phyloP scores from a whole-genome alignment of 1,140 invertebrate species.

The Brachionus calyciflorus region DNA sequence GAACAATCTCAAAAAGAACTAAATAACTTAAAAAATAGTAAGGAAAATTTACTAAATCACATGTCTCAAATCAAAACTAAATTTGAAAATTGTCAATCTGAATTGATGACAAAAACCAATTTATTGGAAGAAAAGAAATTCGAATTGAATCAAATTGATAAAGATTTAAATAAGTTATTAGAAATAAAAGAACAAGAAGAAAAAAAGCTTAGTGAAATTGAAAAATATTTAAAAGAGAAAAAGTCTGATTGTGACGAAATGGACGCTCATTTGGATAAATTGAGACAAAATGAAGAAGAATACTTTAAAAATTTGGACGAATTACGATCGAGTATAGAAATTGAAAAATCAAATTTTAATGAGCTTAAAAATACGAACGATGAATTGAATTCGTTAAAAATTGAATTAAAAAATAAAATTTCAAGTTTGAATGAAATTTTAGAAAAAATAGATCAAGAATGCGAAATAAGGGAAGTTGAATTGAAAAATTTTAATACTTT shows the following conservation, averaged over 20 bases:
- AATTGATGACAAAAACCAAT: not conserved
- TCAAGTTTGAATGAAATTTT: not conserved
- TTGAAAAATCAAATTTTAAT: slow-evolving; percentile 13
- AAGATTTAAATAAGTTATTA: not conserved
- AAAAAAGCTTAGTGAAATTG: slow-evolving; percentile 5
- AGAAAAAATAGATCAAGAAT: slow-evolving; percentile 10
- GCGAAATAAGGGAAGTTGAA: not conserved
- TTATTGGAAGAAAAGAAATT: not conserved
- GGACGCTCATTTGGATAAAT: not conserved
- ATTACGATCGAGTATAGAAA: not conserved
- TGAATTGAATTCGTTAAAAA: slow-evolving; percentile 1
- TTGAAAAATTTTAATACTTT: not conserved
- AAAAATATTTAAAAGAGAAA: not conserved
- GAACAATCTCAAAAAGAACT: slow-evolving; percentile 2
- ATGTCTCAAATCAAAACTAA: not conserved
- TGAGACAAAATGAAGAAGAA: not conserved
- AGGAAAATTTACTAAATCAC: slow-evolving; percentile 3
- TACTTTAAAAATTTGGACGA: not conserved
- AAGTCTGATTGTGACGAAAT: not conserved
- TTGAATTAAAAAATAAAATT: not conserved
- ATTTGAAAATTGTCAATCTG: slow-evolving; percentile 13
- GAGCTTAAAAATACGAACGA: slow-evolving; percentile 26
- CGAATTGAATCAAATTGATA: not conserved
- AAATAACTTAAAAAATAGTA: not conserved
- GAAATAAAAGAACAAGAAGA: not conserved